A percentile compares a stretch with the other conserved stretches of the same genome.
Conservation (phyloP, 2,888 invertebrate species). For the Nudaria mundana region DNA sequence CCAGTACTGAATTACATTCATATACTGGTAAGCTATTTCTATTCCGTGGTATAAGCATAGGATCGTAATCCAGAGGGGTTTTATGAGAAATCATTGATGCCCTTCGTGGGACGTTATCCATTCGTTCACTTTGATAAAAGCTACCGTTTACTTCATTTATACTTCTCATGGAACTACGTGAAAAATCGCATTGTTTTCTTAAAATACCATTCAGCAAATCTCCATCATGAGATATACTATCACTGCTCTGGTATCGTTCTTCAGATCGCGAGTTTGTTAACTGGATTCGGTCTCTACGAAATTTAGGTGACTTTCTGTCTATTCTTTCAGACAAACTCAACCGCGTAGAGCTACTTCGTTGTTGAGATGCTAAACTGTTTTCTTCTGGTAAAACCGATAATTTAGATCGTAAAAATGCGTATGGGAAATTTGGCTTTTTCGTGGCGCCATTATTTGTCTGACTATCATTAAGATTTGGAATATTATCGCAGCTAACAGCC, state of each 20-base stretch:
- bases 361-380: slow-evolving; percentile 79
- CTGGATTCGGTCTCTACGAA: slow-evolving; percentile 62
- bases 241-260: slow-evolving; percentile 81
- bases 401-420: slow-evolving; percentile 88
- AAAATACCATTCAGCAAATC: slow-evolving; percentile 63
- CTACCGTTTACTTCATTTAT: slow-evolving; percentile 63
- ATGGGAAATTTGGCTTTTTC: slow-evolving; percentile 87
- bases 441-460: slow-evolving; percentile 68
- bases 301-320: slow-evolving; percentile 71
- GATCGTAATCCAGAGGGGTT: slow-evolving; percentile 68
- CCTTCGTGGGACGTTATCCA: slow-evolving; percentile 61
- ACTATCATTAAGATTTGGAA: slow-evolving; percentile 80
- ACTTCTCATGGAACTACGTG: slow-evolving; percentile 69
- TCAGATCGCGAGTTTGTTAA: slow-evolving; percentile 81
- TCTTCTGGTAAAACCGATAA: slow-evolving; percentile 89
- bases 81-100: slow-evolving; percentile 75
- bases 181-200: slow-evolving; percentile 61
- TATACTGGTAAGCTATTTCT: slow-evolving; percentile 76
- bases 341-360: slow-evolving; percentile 69
- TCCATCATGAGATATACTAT: slow-evolving; percentile 73
- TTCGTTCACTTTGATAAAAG: slow-evolving; percentile 49
- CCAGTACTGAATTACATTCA: slow-evolving; percentile 64
- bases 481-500: slow-evolving; percentile 87
- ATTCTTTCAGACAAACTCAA: slow-evolving; percentile 79
- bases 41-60: slow-evolving; percentile 74